Evolutionary conservation across 2,888 invertebrate species (phyloP).

Genomic region (Acronicta leporina): DNA sequence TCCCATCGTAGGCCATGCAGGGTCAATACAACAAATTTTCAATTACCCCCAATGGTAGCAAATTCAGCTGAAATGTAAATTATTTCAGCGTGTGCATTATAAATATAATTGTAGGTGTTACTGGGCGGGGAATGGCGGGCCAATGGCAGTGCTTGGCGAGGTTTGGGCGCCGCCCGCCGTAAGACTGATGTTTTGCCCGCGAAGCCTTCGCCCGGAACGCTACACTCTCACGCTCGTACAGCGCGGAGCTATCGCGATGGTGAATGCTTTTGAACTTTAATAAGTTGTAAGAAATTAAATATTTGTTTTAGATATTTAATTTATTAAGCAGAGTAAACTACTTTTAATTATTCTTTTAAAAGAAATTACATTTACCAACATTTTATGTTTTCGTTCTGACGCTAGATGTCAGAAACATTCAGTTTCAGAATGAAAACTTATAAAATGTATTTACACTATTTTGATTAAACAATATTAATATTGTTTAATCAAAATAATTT

Average conservation of each 20-base stretch:
- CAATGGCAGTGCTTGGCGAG: conserved; percentile 74
- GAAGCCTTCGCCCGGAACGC: conserved; percentile 82
- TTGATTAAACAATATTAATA: no score
- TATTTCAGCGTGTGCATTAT: conserved; percentile 88
- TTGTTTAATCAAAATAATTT: no score
- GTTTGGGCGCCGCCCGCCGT: conserved; percentile 79
- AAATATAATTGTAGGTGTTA: conserved; percentile 88
- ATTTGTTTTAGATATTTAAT: no score
- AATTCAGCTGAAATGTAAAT: conserved; percentile 89
- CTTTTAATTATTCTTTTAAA: no score
- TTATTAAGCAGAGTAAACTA: no score
- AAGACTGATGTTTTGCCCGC: conserved; percentile 86
- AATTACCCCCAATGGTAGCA: conserved; percentile 87
- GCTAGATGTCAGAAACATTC: no score
- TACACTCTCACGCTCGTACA: conserved; percentile 56
- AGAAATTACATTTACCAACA: no score
- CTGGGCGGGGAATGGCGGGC: conserved; percentile 78
- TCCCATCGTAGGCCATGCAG: conserved; percentile 75
- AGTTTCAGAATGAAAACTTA: no score
- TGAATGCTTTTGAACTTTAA: conserved; percentile 19
- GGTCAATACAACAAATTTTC: conserved; percentile 89
- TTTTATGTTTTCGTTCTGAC: no score
- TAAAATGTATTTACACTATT: no score
- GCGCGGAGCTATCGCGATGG: conserved; percentile 45
- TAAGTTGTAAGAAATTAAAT: neutral